Percentiles rank a stretch among this genome's conserved stretches.
phyloP scores from a whole-genome alignment of 2,113 vertebrate genomes.

The Pachypanchax playfairii region DNA sequence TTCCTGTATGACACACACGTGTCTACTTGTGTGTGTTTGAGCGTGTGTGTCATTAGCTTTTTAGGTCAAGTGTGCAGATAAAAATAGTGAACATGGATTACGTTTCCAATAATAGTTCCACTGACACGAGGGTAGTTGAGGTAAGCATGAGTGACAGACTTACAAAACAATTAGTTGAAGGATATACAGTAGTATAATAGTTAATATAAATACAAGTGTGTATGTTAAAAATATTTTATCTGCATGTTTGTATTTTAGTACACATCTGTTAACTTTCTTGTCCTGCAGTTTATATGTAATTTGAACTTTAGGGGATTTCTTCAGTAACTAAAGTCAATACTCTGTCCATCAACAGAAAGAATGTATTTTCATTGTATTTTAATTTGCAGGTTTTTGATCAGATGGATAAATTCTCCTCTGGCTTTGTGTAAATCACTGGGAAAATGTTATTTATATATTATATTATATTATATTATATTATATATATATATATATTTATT shows the following conservation, averaged over 20 bases:
- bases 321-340: no score
- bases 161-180: constrained; percentile 47
- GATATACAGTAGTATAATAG: no score
- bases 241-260: no score
- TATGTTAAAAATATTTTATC: no score
- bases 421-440: background rate
- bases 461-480: no score
- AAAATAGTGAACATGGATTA: constrained; percentile 56
- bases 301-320: no score
- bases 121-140: constrained; percentile 48
- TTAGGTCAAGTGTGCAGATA: constrained; percentile 20
- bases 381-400: no score
- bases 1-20: background rate
- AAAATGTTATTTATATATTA: background rate
- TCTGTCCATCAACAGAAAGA: background rate
- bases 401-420: background rate
- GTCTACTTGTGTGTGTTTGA: background rate
- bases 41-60: constrained; percentile 1
- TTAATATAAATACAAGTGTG: no score
- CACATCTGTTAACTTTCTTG: no score
- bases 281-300: no score
- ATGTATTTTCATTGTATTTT: background rate
- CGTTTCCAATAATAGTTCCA: constrained; percentile 62
- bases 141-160: constrained; percentile 38
- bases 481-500: no score